These are phyloP conservation scores for Lydus trimaculatus DNA, from an alignment of 2,888 invertebrate genomes.

Conservation along the genomic window DNA sequence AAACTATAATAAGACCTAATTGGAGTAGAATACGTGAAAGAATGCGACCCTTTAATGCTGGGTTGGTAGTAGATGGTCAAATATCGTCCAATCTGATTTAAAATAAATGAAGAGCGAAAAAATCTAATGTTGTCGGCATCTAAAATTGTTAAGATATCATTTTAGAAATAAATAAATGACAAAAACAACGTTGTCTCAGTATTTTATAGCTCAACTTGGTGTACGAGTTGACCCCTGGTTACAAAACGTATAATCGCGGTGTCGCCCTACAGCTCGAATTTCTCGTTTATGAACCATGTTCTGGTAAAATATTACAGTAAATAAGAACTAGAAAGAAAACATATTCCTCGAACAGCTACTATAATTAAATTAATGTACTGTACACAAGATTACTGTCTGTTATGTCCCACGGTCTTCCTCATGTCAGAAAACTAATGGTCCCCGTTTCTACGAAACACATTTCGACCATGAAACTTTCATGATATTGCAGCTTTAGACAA, in stretches of 20 bases:
- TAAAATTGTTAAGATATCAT: conserved; percentile 26
- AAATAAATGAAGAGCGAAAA: neutral
- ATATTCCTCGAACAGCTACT: conserved; percentile 41
- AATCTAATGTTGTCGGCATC: neutral
- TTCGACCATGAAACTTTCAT: conserved; percentile 30
- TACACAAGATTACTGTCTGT: conserved; percentile 36
- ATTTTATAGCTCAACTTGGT: conserved; percentile 33
- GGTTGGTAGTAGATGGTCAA: neutral
- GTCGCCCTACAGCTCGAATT: conserved; percentile 34
- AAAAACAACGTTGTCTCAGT: conserved; percentile 24
- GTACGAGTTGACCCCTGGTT: conserved; percentile 35
- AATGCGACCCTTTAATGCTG: neutral
- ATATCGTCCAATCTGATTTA: neutral
- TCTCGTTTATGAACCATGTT: conserved; percentile 32
- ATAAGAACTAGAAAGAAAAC: conserved; percentile 32
- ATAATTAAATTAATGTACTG: conserved; percentile 49
- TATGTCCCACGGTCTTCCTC: conserved; percentile 34
- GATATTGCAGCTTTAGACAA: conserved; percentile 2
- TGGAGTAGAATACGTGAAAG: neutral
- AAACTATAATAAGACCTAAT: neutral
- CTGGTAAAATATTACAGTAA: conserved; percentile 28
- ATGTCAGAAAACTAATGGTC: conserved; percentile 32
- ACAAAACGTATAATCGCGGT: conserved; percentile 29
- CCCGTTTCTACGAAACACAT: conserved; percentile 29
- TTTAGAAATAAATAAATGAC: conserved; percentile 12